Evolutionary conservation across 2,888 invertebrate species (phyloP), one percentile per base, ranked within the genome.

Genomic region (Allophyes oxyacanthae): DNA sequence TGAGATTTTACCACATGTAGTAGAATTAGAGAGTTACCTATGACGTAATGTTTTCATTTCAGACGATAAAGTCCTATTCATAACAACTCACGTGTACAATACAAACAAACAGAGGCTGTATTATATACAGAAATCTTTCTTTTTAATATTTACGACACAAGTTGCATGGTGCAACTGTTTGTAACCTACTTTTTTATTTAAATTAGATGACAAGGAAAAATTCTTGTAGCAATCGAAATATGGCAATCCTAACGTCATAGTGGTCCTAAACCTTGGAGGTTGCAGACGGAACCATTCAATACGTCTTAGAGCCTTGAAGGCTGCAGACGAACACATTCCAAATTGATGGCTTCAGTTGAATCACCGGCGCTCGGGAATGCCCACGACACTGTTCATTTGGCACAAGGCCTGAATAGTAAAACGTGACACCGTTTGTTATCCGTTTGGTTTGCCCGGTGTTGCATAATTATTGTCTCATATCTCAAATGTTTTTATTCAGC

Each of bases 401-500:
- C 34, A 57, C 72, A 69, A 66, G 72, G 68, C 11, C 30, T 65
- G 68, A 30, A 69, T 70, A 64, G 30, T 53, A 58, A 64, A 4
- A 40, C 41, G 69, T 63, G 64, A 56, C 64, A 48, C 46, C 14
- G 37, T 36, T 70, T 28, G 9, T 30, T 42, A 52, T 64, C 70
- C 58, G 64, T 25, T 13, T 30, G 14, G 26, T 20, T 41, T 38
- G 11, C 30, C 43, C 40, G 41, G 15, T 13, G 55, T 62, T 60
- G 43, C 70, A 32, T 34, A 65, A 64, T 20, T 7, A n/a, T 34
- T 13, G 2, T 3, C 2, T 33, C 26, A 10, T 11, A 33, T 20
- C 32, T 40, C 2, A 0, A 52, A 46, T 28, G 28, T 13, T 28
- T 53, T 43, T 37, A 53, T 61, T 64, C 26, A 6, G 4, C 11